Base-by-base conservation (phyloP, 2,888 invertebrate species). In the Drosophila heteroneura region DNA sequence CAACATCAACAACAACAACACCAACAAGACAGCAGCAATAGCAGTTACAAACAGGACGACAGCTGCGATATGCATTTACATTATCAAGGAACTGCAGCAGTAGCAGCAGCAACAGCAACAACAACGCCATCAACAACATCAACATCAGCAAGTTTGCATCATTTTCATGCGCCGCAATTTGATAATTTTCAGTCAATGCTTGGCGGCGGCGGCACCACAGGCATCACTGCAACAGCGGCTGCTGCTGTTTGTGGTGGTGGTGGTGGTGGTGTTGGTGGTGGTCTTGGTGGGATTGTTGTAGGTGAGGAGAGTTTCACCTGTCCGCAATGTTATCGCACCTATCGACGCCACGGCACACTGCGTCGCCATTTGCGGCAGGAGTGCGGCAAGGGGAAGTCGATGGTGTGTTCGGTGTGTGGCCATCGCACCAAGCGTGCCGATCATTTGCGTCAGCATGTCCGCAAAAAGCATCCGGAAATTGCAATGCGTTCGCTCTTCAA, bases 261-360 rank as follows among this genome's bases (percentile, higher is more conserved):
- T 56, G 70, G 73, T 33, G 66, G 52, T 12, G 71, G 61, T 57
- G 26, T 26, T 26, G 63, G 44, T 16, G 74, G 52, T 12, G 71
- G 61, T 57, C 70, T 72, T 51, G 74, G 71, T 7, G 58, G 56
- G 57, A 60, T 61, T 41, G 47, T 12, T 56, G 30, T 16, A 5
- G 47, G 39, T n/a, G 93, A 93, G 80, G 93, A 93, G 78, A 93
- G 91, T 70, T 93, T 91, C 71, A 91, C 93, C 10, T 93, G 93
- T 66, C 93, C 92, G 53, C 93, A 93, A 79, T 95, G 95, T 81
- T 94, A 93, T 81, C 94, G 95, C 59, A 94, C 94, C 37, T 95
- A 95, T 90, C 94, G 94, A 58, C 94, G 94, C 47, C 93, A 94
- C 81, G 94, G 94, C 77, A 95, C 95, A n/a, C 91, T 95, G 68